Percentiles rank a stretch among this genome's conserved stretches.
phyloP scores from a whole-genome alignment of 2,797 vertebrate genomes.

The Manis javanica region DNA sequence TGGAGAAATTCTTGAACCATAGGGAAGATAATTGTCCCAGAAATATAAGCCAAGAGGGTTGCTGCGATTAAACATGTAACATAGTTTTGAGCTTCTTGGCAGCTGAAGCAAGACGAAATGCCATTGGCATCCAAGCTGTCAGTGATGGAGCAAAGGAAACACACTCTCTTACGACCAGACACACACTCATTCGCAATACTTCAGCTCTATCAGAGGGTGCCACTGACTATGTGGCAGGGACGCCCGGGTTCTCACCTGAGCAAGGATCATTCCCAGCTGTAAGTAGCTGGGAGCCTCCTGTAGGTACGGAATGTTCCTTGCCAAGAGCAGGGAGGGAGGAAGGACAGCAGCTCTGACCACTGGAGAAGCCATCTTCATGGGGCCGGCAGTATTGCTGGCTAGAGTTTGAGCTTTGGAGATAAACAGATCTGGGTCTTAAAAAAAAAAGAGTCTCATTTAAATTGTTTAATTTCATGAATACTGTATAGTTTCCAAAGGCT shows the following conservation, averaged over 20 bases:
- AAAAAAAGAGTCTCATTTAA: neutral
- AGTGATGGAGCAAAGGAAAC: neutral
- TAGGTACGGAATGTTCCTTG: neutral
- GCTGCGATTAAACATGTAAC: neutral
- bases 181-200: neutral
- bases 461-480: neutral
- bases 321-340: neutral
- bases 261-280: neutral
- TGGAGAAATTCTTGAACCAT: neutral
- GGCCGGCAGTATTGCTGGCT: fast-evolving
- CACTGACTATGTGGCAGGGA: neutral
- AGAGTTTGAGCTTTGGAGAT: neutral
- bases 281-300: neutral
- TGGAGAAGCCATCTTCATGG: neutral
- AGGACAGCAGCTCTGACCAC: neutral
- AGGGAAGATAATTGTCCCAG: neutral
- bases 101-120: slow-evolving; percentile 10
- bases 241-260: fast-evolving
- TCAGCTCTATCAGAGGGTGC: neutral
- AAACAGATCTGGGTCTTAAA: neutral
- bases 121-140: neutral
- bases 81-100: slow-evolving; percentile 55
- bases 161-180: neutral
- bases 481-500: neutral
- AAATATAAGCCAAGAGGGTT: neutral